Conservation (phyloP, 1,140 invertebrate genomes). For the Heterodera carotae region DNA sequence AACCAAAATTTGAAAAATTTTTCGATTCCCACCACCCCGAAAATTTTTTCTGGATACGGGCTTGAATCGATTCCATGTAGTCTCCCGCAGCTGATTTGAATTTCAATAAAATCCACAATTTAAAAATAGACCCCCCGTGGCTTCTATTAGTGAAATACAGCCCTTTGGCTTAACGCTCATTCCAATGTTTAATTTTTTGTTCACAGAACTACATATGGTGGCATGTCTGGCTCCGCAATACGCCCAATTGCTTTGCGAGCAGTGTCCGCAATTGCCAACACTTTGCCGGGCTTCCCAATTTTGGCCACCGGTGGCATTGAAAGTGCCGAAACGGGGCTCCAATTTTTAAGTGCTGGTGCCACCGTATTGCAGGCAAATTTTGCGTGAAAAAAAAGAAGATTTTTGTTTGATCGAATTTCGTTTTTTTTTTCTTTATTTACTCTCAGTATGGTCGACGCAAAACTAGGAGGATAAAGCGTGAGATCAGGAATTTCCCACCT, state of each 20-base stretch:
- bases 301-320: conserved; percentile 93
- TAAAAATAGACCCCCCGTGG: too few species aligned
- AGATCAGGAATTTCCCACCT: not conserved
- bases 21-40: too few species aligned
- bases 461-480: not conserved
- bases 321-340: conserved; percentile 86
- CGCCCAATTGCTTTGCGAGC: conserved; percentile 82
- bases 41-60: too few species aligned
- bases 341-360: conserved; percentile 89
- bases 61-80: too few species aligned
- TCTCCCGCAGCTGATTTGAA: too few species aligned
- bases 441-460: too few species aligned
- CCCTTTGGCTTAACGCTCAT: not conserved
- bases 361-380: conserved; percentile 79
- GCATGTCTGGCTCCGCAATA: conserved; percentile 91
- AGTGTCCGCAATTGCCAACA: conserved; percentile 47
- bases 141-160: too few species aligned
- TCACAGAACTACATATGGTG: conserved; percentile 86
- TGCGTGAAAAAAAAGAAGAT: too few species aligned
- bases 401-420: not conserved
- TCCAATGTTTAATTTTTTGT: not conserved
- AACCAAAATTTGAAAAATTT: too few species aligned
- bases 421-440: too few species aligned
- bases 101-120: too few species aligned
- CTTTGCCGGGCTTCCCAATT: conserved; percentile 76